Percentiles rank a stretch among this genome's conserved stretches.
Evolutionary conservation across 2,888 invertebrate genomes (phyloP).

Genomic region (Autographa pulchrina): DNA sequence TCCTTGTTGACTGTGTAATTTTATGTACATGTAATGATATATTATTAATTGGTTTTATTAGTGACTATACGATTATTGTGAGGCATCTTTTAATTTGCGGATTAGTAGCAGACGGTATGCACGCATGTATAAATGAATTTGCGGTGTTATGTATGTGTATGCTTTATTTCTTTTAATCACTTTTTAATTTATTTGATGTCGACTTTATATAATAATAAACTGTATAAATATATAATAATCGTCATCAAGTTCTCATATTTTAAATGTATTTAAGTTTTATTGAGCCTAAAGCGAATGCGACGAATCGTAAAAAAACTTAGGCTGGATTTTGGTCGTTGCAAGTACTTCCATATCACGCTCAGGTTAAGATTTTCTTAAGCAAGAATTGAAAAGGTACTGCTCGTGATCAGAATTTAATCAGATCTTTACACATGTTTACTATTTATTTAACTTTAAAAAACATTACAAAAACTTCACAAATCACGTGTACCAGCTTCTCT

Average conservation of each 20-base stretch:
- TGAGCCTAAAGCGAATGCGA: too few relatives aligned
- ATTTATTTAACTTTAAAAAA: not conserved
- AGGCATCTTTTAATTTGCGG: slow-evolving; percentile 1
- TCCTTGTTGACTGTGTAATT: slow-evolving; percentile 55
- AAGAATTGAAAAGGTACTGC: not conserved
- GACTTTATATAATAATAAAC: not conserved
- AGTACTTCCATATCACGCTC: too few relatives aligned
- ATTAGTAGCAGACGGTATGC: not conserved
- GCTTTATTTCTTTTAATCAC: not conserved
- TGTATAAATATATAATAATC: not conserved
- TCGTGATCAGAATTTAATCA: not conserved
- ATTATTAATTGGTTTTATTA: slow-evolving; percentile 23
- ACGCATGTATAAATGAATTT: not conserved
- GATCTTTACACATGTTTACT: not conserved
- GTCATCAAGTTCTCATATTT: too few relatives aligned
- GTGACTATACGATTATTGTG: slow-evolving; percentile 15
- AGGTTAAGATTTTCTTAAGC: not conserved
- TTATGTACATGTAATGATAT: slow-evolving; percentile 47
- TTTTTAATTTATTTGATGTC: not conserved
- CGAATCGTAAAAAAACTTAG: too few relatives aligned
- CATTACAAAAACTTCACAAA: not conserved
- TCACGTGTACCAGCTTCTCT: slow-evolving; percentile 9
- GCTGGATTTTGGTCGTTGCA: too few relatives aligned
- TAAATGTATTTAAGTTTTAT: too few relatives aligned
- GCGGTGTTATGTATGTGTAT: not conserved